phyloP scores from a whole-genome alignment of 2,797 vertebrate species.

The Melanotaenia pygmaea region DNA sequence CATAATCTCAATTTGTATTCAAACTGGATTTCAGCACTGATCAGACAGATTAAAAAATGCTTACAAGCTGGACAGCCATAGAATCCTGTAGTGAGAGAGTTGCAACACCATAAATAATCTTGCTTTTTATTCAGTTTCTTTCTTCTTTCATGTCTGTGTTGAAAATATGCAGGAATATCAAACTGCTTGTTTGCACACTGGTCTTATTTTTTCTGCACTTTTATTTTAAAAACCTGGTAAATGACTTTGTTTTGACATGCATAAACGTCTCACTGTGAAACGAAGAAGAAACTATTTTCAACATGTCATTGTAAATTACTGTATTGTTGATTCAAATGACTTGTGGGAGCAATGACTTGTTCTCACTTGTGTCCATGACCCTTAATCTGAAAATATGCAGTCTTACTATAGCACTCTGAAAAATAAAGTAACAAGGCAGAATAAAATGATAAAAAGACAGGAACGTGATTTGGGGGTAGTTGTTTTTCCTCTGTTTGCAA shows the following conservation, averaged over 20 bases:
- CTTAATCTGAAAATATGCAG: no score
- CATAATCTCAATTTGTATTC: slow-evolving; percentile 64
- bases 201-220: slow-evolving; percentile 12
- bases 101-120: neutral
- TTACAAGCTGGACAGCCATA: neutral
- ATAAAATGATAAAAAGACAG: neutral
- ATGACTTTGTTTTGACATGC: slow-evolving; percentile 8
- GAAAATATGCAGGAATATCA: neutral
- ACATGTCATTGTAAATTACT: neutral
- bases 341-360: no score
- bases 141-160: no score
- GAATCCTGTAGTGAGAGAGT: neutral
- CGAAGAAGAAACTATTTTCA: neutral
- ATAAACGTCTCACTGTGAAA: neutral
- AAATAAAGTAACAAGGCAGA: no score
- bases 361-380: no score
- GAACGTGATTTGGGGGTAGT: neutral
- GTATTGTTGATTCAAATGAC: no score
- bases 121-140: no score
- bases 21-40: slow-evolving; percentile 52
- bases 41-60: slow-evolving; percentile 37
- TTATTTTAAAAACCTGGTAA: slow-evolving; percentile 16
- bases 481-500: neutral
- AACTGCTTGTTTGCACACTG: neutral
- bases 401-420: no score